A percentile compares a stretch with the other conserved stretches of the same genome.
phyloP scores from a whole-genome alignment of 2,113 vertebrate species.

The Odocoileus virginianus region DNA sequence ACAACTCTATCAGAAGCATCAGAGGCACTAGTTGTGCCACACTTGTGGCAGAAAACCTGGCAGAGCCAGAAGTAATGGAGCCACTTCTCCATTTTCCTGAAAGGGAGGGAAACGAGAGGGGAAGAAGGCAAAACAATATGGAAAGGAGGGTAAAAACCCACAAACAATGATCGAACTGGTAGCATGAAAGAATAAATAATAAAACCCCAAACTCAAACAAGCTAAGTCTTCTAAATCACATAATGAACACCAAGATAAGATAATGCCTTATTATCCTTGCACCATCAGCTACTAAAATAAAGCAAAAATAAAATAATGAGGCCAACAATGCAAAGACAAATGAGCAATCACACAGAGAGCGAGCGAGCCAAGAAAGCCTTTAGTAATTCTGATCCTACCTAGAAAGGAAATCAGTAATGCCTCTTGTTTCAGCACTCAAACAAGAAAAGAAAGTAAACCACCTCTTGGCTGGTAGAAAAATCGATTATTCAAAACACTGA shows the following conservation, averaged over 20 bases:
- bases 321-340: background rate
- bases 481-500: background rate
- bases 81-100: constrained; percentile 51
- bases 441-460: background rate
- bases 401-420: constrained; percentile 33
- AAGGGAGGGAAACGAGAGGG: constrained; percentile 31
- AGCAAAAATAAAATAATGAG: constrained; percentile 35
- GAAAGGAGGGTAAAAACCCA: constrained; percentile 12
- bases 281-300: constrained; percentile 31
- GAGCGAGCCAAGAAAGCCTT: background rate
- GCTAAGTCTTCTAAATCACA: constrained; percentile 35
- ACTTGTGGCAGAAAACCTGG: constrained; percentile 41
- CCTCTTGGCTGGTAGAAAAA: background rate
- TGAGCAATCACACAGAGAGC: background rate
- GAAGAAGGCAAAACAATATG: constrained; percentile 56
- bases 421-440: constrained; percentile 3
- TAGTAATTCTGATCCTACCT: background rate
- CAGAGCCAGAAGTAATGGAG: constrained; percentile 27
- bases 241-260: constrained; percentile 40
- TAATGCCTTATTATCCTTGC: background rate
- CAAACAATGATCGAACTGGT: constrained; percentile 28
- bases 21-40: constrained; percentile 34
- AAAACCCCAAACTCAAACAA: constrained; percentile 30
- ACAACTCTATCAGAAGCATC: constrained; percentile 46
- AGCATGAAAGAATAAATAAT: constrained; percentile 9